These are phyloP conservation scores for Aethes cnicana DNA, from an alignment of 2,888 invertebrate genomes.

Conservation along the genomic window DNA sequence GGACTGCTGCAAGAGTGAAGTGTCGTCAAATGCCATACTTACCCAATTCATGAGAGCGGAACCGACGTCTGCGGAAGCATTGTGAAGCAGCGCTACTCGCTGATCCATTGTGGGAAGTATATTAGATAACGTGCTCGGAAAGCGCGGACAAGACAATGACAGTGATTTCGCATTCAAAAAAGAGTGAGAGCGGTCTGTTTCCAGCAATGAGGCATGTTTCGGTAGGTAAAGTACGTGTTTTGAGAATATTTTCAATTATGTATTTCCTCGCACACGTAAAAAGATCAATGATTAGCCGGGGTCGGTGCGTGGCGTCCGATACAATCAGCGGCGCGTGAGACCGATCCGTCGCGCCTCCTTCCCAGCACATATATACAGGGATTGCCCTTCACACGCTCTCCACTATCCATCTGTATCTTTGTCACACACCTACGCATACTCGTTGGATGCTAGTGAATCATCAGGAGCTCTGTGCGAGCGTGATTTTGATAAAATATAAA, in stretches of 20 bases:
- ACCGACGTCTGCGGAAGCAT: constrained; percentile 72
- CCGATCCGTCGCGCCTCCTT: constrained; percentile 57
- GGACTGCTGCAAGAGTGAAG: constrained; percentile 74
- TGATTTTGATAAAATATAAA: constrained; percentile 17
- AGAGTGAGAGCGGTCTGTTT: constrained; percentile 61
- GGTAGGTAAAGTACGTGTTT: background rate
- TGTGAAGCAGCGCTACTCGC: constrained; percentile 53
- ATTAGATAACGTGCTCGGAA: constrained; percentile 73
- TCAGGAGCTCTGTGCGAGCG: constrained; percentile 18
- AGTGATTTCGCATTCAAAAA: constrained; percentile 58
- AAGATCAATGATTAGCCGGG: constrained; percentile 60
- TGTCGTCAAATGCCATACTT: constrained; percentile 78
- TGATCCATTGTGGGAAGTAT: constrained; percentile 65
- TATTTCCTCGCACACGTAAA: constrained; percentile 52
- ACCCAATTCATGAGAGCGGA: constrained; percentile 80
- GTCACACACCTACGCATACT: constrained; percentile 61
- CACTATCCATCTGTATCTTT: constrained; percentile 48
- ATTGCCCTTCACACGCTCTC: constrained; percentile 65
- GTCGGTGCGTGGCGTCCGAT: constrained; percentile 56
- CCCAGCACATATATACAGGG: constrained; percentile 39
- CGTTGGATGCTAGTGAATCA: constrained; percentile 53
- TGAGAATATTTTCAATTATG: constrained; percentile 32
- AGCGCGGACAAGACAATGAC: constrained; percentile 67
- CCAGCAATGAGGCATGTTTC: constrained; percentile 35
- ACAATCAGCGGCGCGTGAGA: constrained; percentile 67